Percentiles rank a stretch among this genome's conserved stretches.
These are phyloP conservation scores for Acanthococcus lagerstroemiae DNA, from an alignment of 2,888 invertebrate genomes.

Conservation along the genomic window DNA sequence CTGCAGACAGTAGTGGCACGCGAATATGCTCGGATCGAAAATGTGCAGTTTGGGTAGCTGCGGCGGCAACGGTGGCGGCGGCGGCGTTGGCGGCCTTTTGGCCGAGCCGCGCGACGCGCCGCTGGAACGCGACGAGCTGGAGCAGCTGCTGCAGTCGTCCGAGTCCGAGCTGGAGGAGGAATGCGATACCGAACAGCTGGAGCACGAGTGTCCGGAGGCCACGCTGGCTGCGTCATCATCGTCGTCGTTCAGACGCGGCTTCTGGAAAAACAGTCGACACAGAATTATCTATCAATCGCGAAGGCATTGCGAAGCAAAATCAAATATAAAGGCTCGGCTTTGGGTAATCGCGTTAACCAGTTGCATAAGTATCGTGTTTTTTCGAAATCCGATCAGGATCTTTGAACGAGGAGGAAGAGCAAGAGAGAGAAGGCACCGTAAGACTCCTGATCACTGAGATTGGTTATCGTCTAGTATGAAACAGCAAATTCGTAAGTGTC, in stretches of 20 bases:
- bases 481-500: too few species aligned
- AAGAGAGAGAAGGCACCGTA: too few species aligned
- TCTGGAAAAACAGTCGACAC: too few species aligned
- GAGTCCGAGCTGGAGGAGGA: conserved; percentile 7
- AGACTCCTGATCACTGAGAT: too few species aligned
- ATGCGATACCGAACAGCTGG: conserved; percentile 6
- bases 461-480: too few species aligned
- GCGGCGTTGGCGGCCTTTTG: neutral
- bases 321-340: too few species aligned
- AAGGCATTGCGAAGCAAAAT: too few species aligned
- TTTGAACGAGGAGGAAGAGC: too few species aligned
- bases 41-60: neutral
- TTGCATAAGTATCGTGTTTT: too few species aligned
- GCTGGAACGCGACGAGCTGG: conserved; percentile 6
- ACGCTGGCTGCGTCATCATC: conserved; percentile 6
- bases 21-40: conserved; percentile 22
- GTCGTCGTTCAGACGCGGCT: neutral
- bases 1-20: conserved; percentile 27
- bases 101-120: neutral
- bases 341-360: too few species aligned
- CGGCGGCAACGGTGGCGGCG: conserved; percentile 3
- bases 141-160: conserved; percentile 15
- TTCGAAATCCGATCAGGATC: too few species aligned
- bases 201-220: conserved; percentile 4
- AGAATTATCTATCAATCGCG: too few species aligned